Base-by-base conservation (phyloP, 2,797 vertebrate genomes). In the Sandelia bainsii region DNA sequence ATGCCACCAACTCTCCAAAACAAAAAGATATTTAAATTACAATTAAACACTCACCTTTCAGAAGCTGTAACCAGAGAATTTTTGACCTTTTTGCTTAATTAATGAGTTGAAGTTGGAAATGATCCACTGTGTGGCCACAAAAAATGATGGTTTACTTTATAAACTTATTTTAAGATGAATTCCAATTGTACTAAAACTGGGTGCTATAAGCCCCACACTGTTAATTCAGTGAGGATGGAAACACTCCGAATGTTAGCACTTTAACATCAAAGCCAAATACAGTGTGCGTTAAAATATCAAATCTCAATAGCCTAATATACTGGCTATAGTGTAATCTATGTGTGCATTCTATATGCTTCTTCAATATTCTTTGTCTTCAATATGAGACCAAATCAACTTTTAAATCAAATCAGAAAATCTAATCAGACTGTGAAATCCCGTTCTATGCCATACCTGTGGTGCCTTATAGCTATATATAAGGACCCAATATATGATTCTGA, bases 341-440 rank as follows among this genome's bases (percentile, higher is more conserved):
- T 34, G 32, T 34, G 9, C 32, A 34, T 34, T 34, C 32, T 34
- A 34, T 34, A 34, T 34, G 32, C 8, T 34, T 34, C 32, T 9
- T 34, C 32, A 32, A 6, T 32, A 8, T 32, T 32, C 29, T 7
- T 32, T 32, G 29, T 42, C 12, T 14, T 42, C 39, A 42, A 42
- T 40, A 1, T 42, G 14, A 42, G 40, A 4, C 40, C 6, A 16
- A 34, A 34, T 34, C 9, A 34, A 34, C 10, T 9, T 34, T 34
- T 34, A 34, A 34, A 34, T 34, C 32, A 8, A 34, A 34, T 34
- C 32, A 25, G 4, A 25, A 25, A 25, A 25, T 39, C 14, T 57
- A 69, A 56, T 66, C 62, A 75, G 10, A 44, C 27, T 37, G 34
- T 60, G 14, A 69, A 75, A 73, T 71, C 23, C 54, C 64, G 48